phyloP scores from a whole-genome alignment of 2,888 invertebrate genomes.

The Tanypteryx hageni region DNA sequence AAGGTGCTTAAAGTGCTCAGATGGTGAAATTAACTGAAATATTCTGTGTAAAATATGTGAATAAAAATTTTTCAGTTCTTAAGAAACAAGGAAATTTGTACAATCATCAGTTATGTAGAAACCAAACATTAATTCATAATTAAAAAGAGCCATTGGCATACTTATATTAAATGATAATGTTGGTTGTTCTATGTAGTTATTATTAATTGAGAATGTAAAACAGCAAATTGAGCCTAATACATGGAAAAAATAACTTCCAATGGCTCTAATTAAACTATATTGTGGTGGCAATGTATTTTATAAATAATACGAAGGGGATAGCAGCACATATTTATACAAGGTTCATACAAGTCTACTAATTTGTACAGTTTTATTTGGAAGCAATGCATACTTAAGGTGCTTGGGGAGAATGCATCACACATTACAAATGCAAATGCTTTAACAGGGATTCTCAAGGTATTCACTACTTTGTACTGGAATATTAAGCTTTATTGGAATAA shows the following conservation, averaged over 20 bases:
- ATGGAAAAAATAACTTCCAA: background rate
- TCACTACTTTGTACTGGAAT: constrained; percentile 28
- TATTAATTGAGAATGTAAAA: background rate
- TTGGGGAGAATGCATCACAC: constrained; percentile 17
- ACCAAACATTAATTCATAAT: background rate
- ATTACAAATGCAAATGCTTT: background rate
- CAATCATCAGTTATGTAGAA: background rate
- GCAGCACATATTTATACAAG: background rate
- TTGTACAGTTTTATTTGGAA: background rate
- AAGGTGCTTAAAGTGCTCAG: background rate
- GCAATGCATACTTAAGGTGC: constrained; percentile 19
- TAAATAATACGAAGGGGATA: background rate
- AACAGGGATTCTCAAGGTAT: constrained; percentile 1
- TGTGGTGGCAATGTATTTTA: background rate
- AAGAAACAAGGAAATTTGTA: background rate
- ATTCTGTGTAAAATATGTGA: background rate
- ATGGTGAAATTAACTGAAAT: constrained; percentile 30
- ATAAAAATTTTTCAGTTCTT: constrained; percentile 7
- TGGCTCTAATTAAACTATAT: background rate
- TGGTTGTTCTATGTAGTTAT: background rate
- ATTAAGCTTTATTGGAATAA: background rate
- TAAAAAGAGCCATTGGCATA: background rate
- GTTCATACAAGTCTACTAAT: background rate
- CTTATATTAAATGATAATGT: background rate
- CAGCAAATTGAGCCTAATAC: background rate